Evolutionary conservation across 2,888 invertebrate species (phyloP).

Genomic region (Eledone cirrhosa): DNA sequence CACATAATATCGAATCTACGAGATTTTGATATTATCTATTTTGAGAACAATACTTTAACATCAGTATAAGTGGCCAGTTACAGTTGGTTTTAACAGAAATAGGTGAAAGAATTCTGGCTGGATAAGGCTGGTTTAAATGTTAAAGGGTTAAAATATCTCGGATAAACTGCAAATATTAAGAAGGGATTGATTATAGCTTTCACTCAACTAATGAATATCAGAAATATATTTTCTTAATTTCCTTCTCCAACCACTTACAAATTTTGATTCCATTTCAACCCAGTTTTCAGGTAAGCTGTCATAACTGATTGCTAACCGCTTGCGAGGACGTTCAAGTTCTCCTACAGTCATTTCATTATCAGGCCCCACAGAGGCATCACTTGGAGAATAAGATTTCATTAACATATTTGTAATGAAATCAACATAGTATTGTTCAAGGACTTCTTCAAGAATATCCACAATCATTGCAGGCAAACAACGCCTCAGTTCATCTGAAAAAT

Average conservation of each 20-base stretch:
- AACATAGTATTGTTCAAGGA: slow-evolving; percentile 56
- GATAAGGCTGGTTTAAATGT: too few species aligned
- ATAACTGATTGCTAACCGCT: slow-evolving; percentile 18
- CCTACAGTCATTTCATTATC: slow-evolving; percentile 12
- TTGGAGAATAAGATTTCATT: slow-evolving; percentile 39
- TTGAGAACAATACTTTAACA: too few species aligned
- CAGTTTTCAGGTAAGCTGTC: slow-evolving; percentile 48
- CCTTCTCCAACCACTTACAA: slow-evolving; percentile 34
- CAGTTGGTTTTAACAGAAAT: too few species aligned
- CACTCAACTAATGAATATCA: too few species aligned
- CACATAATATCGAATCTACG: too few species aligned
- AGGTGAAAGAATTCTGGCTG: too few species aligned
- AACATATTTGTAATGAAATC: slow-evolving; percentile 54
- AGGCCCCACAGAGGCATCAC: slow-evolving; percentile 32
- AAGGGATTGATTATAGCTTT: too few species aligned
- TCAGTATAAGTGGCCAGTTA: too few species aligned
- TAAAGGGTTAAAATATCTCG: too few species aligned
- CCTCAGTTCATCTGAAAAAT: slow-evolving; percentile 55
- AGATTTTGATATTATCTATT: too few species aligned
- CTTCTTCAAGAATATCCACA: slow-evolving; percentile 61
- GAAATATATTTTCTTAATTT: too few species aligned
- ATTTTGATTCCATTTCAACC: slow-evolving; percentile 47
- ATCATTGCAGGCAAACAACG: slow-evolving; percentile 59
- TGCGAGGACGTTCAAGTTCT: slow-evolving; percentile 15
- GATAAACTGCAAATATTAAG: too few species aligned